phyloP scores from a whole-genome alignment of 2,797 vertebrate genomes.

The Paedocypris micromegethes region DNA sequence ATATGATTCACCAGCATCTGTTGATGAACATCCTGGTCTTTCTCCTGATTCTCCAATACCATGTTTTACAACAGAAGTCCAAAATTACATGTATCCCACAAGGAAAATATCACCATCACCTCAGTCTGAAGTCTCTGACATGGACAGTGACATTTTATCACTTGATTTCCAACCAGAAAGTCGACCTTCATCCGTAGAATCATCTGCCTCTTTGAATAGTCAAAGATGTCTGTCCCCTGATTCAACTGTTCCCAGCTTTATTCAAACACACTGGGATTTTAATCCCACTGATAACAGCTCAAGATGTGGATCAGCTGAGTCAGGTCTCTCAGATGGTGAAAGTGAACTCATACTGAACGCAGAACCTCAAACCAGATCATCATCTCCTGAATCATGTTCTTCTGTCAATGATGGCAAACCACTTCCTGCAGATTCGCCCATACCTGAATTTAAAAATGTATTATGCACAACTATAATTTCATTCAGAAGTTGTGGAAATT shows the following conservation, averaged over 20 bases:
- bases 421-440: conserved; percentile 52
- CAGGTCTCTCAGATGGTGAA: conserved; percentile 45
- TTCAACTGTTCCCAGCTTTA: conserved; percentile 58
- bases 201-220: conserved; percentile 42
- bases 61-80: neutral
- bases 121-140: conserved; percentile 41
- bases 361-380: conserved; percentile 41
- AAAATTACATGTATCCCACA: conserved; percentile 23
- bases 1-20: conserved; percentile 44
- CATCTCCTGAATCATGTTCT: conserved; percentile 51
- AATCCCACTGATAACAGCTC: conserved; percentile 3
- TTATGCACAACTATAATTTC: conserved; percentile 3
- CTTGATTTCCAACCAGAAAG: conserved; percentile 26
- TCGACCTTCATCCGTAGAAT: conserved; percentile 43
- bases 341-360: conserved; percentile 4
- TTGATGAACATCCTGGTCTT: conserved; percentile 29
- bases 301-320: conserved; percentile 48
- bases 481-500: conserved; percentile 2
- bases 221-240: conserved; percentile 50
- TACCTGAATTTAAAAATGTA: conserved; percentile 40
- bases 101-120: conserved; percentile 26
- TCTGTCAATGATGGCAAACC: conserved; percentile 40
- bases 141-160: conserved; percentile 30
- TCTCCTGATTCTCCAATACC: neutral
- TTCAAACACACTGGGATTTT: conserved; percentile 38